Evolutionary conservation across 2,797 vertebrate genomes (phyloP).

Genomic region (Microctenopoma lineatum): DNA sequence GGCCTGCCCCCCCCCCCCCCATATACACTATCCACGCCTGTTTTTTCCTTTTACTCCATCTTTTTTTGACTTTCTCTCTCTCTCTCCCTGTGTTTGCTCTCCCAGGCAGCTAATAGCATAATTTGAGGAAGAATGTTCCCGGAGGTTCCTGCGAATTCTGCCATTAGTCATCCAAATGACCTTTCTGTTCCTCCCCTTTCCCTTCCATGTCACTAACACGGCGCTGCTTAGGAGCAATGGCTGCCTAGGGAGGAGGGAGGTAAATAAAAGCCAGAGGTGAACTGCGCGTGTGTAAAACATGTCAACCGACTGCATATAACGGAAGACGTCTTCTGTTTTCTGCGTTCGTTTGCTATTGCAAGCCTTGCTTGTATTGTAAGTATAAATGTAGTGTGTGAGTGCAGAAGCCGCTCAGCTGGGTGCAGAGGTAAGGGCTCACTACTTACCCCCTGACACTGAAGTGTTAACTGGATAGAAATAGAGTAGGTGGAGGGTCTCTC

Average conservation of each 20-base stretch:
- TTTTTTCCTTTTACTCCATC: constrained; percentile 38
- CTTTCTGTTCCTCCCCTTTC: constrained; percentile 84
- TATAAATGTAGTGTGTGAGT: constrained; percentile 13
- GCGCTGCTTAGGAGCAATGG: constrained; percentile 83
- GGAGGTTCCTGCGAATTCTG: constrained; percentile 96
- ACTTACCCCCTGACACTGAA: constrained; percentile 90
- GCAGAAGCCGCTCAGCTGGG: constrained; percentile 58
- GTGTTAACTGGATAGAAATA: constrained; percentile 84
- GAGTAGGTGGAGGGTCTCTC: constrained; percentile 12
- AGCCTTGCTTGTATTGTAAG: neutral
- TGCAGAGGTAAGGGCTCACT: constrained; percentile 80
- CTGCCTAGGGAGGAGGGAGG: constrained; percentile 86
- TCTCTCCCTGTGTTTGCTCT: constrained; percentile 71
- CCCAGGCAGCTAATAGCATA: constrained; percentile 93
- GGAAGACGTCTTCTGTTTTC: constrained; percentile 3
- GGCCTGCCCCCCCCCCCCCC: constrained; percentile 40
- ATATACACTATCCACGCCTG: constrained; percentile 59
- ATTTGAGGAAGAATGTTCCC: constrained; percentile 96
- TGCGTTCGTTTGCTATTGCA: constrained; percentile 2
- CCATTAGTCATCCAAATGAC: constrained; percentile 93
- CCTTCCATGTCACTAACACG: constrained; percentile 63
- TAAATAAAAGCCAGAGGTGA: constrained; percentile 86
- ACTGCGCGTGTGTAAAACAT: constrained; percentile 16
- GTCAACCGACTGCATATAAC: neutral
- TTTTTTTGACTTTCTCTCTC: constrained; percentile 2